Evolutionary conservation across 37 sponge, comb jelly and placozoan genomes (phyloP), one percentile per base, ranked within the genome.

Genomic region (Cliona cf. orientalis): DNA sequence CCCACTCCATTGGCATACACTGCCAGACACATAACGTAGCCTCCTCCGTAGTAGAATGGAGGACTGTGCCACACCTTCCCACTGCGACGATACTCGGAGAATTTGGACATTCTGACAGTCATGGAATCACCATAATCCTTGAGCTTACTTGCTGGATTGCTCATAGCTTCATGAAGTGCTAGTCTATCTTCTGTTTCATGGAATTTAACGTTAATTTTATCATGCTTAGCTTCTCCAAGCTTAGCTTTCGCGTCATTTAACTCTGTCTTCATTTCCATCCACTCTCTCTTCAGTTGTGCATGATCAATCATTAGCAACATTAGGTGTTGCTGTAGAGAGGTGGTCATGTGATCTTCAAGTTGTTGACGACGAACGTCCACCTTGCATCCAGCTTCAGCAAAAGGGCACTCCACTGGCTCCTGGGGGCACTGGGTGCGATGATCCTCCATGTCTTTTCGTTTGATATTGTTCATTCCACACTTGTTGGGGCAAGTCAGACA

Each of bases 1-100:
- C 79, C 44, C 34, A 28, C 63, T 0, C 66, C 79, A 63, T 43
- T 78, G 3, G 79, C 34, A 41, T 65, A 29, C 29, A 65, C 34
- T n/a, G n/a, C n/a, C n/a, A n/a, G n/a, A n/a, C n/a, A n/a, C n/a
- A n/a, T n/a, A n/a, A n/a, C n/a, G n/a, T n/a, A n/a, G n/a, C n/a
- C n/a, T n/a, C n/a, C n/a, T n/a, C n/a, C n/a, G n/a, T n/a, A n/a
- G n/a, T n/a, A 78, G 46, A 63, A 45, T 35, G 66, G 46, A 19
- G 59, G 41, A 29, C 59, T 76, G 38, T 32, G 36, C 59, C 41
- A 58, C 6, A 58, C 58, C 58, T 53, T 3, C 26, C 26, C 26
- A 6, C 26, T 28, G 23, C 26, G 23, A 28, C 3, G 3, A 28
- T 58, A 28, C 9, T 58, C 26, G 59, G 23, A 28, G 59, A 58